Base-by-base conservation (phyloP, 2,797 vertebrate species). In the Cossypha caffra region DNA sequence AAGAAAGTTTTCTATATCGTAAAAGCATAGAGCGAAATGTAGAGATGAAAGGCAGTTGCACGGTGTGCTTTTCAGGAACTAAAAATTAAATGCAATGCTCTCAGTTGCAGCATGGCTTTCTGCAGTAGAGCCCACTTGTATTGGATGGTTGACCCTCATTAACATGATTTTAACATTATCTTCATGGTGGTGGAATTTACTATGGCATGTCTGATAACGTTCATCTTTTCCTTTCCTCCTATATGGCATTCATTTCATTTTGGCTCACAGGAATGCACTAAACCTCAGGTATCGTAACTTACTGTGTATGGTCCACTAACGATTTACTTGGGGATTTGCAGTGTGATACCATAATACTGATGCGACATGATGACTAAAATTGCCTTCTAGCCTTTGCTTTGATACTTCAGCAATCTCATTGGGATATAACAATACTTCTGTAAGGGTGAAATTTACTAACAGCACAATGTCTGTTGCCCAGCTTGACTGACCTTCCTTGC, bases 241-340 rank as follows among this genome's bases (percentile, higher is more conserved):
- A 94, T 98, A 98, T 98, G 98, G 98, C 99, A 98, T 97, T 98
- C 98, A 98, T 98, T 98, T 98, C 98, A 99, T 98, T 98, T 98
- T 98, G 99, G 98, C 98, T 98, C 98, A 97, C 98, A 99, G 99
- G 98, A 99, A 99, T 99, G 99, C 98, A 98, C 98, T 99, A 99
- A 99, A 99, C 97, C 98, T 97, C 99, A 99, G 99, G 99, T 99
- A 99, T 98, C 55, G 98, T 99, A 99, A 98, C 97, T 98, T 98
- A 96, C 68, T 93, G 92, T 98, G 95, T 98, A 93, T 96, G 94
- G 93, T 98, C 94, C 96, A 90, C 91, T 97, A 96, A 98, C 84
- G 64, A 42, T 96, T 93, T 96, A 87, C 88, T 78, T 93, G 81
- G 94, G 74, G 80, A 54, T 95, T 96, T 98, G 87, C 75, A 28